Evolutionary conservation across 1,140 invertebrate species (phyloP).

Genomic region (Panagrolaimus sp.): DNA sequence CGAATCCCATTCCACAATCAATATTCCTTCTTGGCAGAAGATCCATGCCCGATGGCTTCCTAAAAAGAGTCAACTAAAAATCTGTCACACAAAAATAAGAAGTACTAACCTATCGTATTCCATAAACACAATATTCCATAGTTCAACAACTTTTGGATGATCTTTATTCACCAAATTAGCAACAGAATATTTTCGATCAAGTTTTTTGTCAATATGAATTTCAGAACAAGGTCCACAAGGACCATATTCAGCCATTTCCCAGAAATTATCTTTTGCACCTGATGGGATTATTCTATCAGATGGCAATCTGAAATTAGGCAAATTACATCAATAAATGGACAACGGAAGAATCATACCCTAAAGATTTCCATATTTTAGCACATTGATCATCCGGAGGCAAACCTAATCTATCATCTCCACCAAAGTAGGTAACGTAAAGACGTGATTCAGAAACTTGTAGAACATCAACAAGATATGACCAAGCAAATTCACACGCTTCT

Average conservation of each 20-base stretch:
- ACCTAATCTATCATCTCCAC: constrained; percentile 70
- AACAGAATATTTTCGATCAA: constrained; percentile 78
- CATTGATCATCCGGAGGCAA: constrained; percentile 68
- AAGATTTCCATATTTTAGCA: constrained; percentile 7
- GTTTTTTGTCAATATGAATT: constrained; percentile 89
- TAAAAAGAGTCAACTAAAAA: not conserved
- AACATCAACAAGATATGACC: constrained; percentile 75
- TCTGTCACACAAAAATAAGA: not conserved
- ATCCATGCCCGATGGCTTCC: not conserved
- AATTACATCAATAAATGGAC: too few species aligned
- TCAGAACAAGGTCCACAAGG: constrained; percentile 98
- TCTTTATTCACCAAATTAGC: constrained; percentile 89
- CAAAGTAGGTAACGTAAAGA: constrained; percentile 90
- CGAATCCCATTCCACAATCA: constrained; percentile 93
- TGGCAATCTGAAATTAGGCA: constrained; percentile 63
- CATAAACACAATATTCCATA: constrained; percentile 99
- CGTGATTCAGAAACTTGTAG: constrained; percentile 72
- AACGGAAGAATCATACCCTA: not conserved
- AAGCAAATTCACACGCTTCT: constrained; percentile 83
- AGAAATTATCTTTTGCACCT: constrained; percentile 98
- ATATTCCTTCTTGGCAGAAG: constrained; percentile 87
- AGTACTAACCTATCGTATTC: constrained; percentile 74
- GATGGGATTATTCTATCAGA: constrained; percentile 77
- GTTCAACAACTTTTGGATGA: constrained; percentile 94
- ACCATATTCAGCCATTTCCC: constrained; percentile 99